These are phyloP conservation scores for Osmerus mordax DNA, from an alignment of 2,113 vertebrate species.

Conservation along the genomic window DNA sequence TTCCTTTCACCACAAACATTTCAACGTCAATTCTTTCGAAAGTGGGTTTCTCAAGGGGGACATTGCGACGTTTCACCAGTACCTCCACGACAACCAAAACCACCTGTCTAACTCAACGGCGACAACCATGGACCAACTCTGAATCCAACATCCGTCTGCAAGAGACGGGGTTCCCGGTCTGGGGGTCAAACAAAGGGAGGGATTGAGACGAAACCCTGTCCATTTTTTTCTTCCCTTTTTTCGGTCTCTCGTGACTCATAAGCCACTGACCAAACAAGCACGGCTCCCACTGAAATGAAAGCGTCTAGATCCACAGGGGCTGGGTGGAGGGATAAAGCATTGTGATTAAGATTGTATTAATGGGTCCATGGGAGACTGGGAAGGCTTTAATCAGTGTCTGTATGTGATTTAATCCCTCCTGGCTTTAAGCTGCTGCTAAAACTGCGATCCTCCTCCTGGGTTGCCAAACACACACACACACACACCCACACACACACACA, in stretches of 20 bases:
- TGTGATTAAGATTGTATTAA: conserved; percentile 83
- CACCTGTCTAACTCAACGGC: too few relatives aligned
- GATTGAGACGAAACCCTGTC: too few relatives aligned
- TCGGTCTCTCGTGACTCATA: conserved; percentile 58
- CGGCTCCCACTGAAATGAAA: conserved; percentile 70
- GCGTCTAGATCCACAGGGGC: conserved; percentile 70
- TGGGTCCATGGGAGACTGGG: conserved; percentile 75
- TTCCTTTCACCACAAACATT: too few relatives aligned
- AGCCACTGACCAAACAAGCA: conserved; percentile 74
- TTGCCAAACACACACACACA: conserved; percentile 23
- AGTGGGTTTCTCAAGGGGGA: too few relatives aligned
- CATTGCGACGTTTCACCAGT: too few relatives aligned
- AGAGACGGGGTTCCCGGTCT: too few relatives aligned
- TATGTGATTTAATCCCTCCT: conserved; percentile 68
- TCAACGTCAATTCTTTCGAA: too few relatives aligned
- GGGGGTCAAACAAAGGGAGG: too few relatives aligned
- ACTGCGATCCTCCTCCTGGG: conserved; percentile 59
- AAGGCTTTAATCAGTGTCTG: conserved; percentile 80
- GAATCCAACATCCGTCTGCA: too few relatives aligned
- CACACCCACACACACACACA: conserved; percentile 18
- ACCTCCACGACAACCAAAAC: too few relatives aligned
- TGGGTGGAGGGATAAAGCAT: conserved; percentile 74
- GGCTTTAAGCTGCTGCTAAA: conserved; percentile 70
- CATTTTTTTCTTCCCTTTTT: conserved; percentile 19
- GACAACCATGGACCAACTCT: too few relatives aligned